Percentiles rank a stretch among this genome's conserved stretches.
phyloP scores from a whole-genome alignment of 2,888 invertebrate genomes.

The Hirtodrosophila histrioides region DNA sequence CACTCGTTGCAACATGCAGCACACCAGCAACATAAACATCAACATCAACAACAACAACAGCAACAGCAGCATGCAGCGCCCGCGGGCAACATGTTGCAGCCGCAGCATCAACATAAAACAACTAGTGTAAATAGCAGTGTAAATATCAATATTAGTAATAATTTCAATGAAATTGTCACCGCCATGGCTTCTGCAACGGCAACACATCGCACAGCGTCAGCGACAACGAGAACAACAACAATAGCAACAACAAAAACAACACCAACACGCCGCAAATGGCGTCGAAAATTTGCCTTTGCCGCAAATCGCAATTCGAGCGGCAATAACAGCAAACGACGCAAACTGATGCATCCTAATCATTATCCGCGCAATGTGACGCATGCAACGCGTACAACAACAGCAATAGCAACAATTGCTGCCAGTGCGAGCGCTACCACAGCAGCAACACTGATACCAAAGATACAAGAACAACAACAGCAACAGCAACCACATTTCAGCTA shows the following conservation, averaged over 20 bases:
- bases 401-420: conserved; percentile 52
- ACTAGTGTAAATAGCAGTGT: conserved; percentile 79
- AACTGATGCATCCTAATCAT: conserved; percentile 56
- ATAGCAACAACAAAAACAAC: conserved; percentile 39
- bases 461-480: conserved; percentile 49
- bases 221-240: conserved; percentile 19
- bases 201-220: conserved; percentile 26
- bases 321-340: conserved; percentile 69
- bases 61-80: conserved; percentile 51
- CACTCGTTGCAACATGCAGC: conserved; percentile 54
- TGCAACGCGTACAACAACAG: conserved; percentile 72
- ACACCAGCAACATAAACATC: conserved; percentile 47
- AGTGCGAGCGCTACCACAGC: conserved; percentile 52
- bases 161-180: conserved; percentile 76
- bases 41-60: conserved; percentile 50
- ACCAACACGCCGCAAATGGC: conserved; percentile 70
- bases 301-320: conserved; percentile 48
- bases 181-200: conserved; percentile 48
- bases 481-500: conserved; percentile 62
- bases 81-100: conserved; percentile 70
- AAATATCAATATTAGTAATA: conserved; percentile 74
- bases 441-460: conserved; percentile 58
- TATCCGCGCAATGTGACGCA: conserved; percentile 71
- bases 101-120: conserved; percentile 48
- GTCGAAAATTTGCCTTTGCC: conserved; percentile 65